Conservation (phyloP, 2,888 invertebrate genomes). For the Plagodis dolabraria region DNA sequence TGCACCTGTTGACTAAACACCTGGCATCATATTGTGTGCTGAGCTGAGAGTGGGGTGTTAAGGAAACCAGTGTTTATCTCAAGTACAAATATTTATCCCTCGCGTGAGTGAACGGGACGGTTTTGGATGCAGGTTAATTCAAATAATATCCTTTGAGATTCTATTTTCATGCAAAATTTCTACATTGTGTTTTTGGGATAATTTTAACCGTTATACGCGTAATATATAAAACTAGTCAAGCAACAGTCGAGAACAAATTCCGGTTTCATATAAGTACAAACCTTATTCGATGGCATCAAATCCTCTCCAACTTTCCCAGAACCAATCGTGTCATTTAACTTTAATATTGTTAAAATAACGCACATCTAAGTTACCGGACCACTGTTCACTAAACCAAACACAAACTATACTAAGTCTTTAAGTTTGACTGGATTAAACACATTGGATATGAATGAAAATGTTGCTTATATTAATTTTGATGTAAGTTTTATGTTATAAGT, state of each 20-base stretch:
- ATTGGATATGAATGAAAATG: conserved; percentile 11
- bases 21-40: conserved; percentile 52
- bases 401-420: conserved; percentile 55
- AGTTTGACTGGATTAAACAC: conserved; percentile 15
- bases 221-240: conserved; percentile 62
- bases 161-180: conserved; percentile 6
- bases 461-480: conserved; percentile 28
- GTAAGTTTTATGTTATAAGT: conserved; percentile 46
- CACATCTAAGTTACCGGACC: conserved; percentile 62
- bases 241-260: conserved; percentile 72
- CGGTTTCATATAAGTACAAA: conserved; percentile 67
- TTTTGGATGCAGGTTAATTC: conserved; percentile 35
- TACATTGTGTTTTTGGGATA: background rate
- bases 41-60: conserved; percentile 49
- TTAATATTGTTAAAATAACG: conserved; percentile 48
- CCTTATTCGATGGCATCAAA: conserved; percentile 78
- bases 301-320: conserved; percentile 57
- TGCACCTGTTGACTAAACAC: conserved; percentile 76
- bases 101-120: conserved; percentile 56
- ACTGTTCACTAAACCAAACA: conserved; percentile 74
- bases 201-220: conserved; percentile 22
- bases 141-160: conserved; percentile 19
- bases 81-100: conserved; percentile 70
- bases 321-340: conserved; percentile 59
- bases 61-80: conserved; percentile 63